These are phyloP conservation scores for Alligator sinensis DNA, from an alignment of 2,113 vertebrate genomes.

Conservation along the genomic window DNA sequence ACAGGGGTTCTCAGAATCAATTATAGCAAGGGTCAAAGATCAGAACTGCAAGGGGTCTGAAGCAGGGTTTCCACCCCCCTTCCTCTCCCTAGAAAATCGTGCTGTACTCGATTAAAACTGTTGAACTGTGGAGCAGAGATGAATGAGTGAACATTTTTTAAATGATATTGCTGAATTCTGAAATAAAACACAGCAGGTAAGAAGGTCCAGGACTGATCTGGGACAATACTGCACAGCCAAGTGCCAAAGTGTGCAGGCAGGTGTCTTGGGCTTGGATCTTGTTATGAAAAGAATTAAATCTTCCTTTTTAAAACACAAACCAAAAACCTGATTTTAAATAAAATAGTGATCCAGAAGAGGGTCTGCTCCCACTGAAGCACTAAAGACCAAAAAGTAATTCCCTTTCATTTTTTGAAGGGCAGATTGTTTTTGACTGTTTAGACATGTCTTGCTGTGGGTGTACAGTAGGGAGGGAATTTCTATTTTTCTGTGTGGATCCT, in stretches of 20 bases:
- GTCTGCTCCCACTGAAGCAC: neutral
- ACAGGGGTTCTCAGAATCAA: slow-evolving; percentile 56
- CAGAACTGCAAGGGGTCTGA: slow-evolving; percentile 23
- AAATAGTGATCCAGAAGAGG: neutral
- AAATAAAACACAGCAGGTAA: neutral
- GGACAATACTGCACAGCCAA: neutral
- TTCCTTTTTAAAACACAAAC: neutral
- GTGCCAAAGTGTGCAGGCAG: neutral
- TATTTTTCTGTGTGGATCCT: neutral
- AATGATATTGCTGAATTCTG: neutral
- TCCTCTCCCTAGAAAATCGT: slow-evolving; percentile 36
- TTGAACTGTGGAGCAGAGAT: slow-evolving; percentile 18
- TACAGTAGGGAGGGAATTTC: neutral
- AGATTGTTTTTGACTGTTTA: neutral
- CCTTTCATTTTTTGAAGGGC: neutral
- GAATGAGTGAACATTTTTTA: slow-evolving; percentile 57
- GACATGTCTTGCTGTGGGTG: neutral
- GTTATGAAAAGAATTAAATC: neutral
- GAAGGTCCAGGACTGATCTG: neutral
- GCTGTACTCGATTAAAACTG: slow-evolving; percentile 11
- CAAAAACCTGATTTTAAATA: neutral
- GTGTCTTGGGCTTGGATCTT: neutral
- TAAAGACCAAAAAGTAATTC: neutral
- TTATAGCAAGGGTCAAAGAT: slow-evolving; percentile 66
- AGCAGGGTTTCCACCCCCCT: slow-evolving; percentile 6